Evolutionary conservation across 1,140 invertebrate genomes (phyloP).

Genomic region (Drosophila repleta): DNA sequence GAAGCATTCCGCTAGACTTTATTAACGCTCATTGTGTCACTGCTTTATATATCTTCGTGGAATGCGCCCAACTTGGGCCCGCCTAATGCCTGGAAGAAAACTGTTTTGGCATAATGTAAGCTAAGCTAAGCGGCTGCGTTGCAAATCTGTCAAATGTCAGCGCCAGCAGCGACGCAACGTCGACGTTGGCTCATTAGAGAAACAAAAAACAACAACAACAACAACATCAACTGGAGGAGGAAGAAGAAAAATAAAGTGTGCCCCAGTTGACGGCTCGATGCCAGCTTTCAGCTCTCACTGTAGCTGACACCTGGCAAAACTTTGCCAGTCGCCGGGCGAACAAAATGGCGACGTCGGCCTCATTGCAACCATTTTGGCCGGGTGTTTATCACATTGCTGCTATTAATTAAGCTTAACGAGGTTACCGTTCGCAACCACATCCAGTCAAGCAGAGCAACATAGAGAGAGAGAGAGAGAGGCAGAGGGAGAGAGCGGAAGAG

Average conservation of each 20-base stretch:
- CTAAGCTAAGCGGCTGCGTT: slow-evolving; percentile 53
- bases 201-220: slow-evolving; percentile 25
- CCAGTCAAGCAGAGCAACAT: slow-evolving; percentile 26
- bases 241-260: slow-evolving; percentile 3
- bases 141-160: slow-evolving; percentile 81
- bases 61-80: slow-evolving; percentile 4
- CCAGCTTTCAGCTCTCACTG: slow-evolving; percentile 42
- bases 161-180: slow-evolving; percentile 53
- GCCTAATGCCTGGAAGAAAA: slow-evolving; percentile 64
- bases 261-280: slow-evolving; percentile 15
- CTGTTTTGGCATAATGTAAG: slow-evolving; percentile 19
- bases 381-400: slow-evolving; percentile 84
- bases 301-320: slow-evolving; percentile 74
- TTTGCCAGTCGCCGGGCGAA: slow-evolving; percentile 37
- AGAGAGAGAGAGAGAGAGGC: not conserved
- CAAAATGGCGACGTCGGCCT: slow-evolving; percentile 69
- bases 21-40: not conserved
- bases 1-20: not conserved
- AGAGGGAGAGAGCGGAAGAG: not conserved
- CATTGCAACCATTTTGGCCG: slow-evolving; percentile 66
- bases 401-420: slow-evolving; percentile 84
- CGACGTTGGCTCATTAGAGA: slow-evolving; percentile 74
- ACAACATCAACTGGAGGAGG: not conserved
- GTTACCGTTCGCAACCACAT: slow-evolving; percentile 81
- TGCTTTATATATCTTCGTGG: not conserved